Evolutionary conservation across 1,140 invertebrate species (phyloP).

Genomic region (Bombus ignitus): DNA sequence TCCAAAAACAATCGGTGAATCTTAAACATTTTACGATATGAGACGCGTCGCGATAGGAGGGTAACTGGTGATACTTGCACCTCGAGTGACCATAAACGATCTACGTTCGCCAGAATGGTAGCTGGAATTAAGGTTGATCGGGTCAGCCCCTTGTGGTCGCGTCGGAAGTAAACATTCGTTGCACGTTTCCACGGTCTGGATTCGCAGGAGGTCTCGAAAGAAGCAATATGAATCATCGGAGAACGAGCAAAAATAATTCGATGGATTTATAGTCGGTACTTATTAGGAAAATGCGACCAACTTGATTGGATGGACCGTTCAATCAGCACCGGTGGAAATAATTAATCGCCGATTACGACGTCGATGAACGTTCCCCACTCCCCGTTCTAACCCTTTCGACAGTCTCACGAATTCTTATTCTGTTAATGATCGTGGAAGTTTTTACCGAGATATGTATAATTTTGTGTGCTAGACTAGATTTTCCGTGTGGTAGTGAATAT

Average conservation of each 20-base stretch:
- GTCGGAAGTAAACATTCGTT: slow-evolving; percentile 21
- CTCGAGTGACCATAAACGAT: slow-evolving; percentile 68
- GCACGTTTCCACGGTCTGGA: slow-evolving; percentile 35
- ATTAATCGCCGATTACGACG: neutral
- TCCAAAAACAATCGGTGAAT: neutral
- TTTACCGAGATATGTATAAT: too few relatives aligned
- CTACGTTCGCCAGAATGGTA: slow-evolving; percentile 9
- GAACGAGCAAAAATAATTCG: slow-evolving; percentile 36
- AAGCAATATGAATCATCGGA: slow-evolving; percentile 46
- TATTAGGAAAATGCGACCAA: slow-evolving; percentile 37
- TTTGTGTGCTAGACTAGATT: too few relatives aligned
- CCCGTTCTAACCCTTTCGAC: neutral
- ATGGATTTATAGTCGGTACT: slow-evolving; percentile 49
- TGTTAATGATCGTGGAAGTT: neutral
- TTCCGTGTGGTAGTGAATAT: too few relatives aligned
- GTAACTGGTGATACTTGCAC: slow-evolving; percentile 23
- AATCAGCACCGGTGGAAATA: slow-evolving; percentile 18
- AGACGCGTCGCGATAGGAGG: too few relatives aligned
- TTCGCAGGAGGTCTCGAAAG: slow-evolving; percentile 44
- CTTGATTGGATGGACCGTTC: slow-evolving; percentile 1
- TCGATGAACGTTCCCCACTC: neutral
- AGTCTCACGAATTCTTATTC: neutral
- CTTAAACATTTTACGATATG: neutral
- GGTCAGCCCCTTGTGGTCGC: neutral
- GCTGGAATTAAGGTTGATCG: slow-evolving; percentile 34